A percentile compares a stretch with the other conserved stretches of the same genome.
phyloP scores from a whole-genome alignment of 2,888 invertebrate genomes.

The Dichetophora obliterata region DNA sequence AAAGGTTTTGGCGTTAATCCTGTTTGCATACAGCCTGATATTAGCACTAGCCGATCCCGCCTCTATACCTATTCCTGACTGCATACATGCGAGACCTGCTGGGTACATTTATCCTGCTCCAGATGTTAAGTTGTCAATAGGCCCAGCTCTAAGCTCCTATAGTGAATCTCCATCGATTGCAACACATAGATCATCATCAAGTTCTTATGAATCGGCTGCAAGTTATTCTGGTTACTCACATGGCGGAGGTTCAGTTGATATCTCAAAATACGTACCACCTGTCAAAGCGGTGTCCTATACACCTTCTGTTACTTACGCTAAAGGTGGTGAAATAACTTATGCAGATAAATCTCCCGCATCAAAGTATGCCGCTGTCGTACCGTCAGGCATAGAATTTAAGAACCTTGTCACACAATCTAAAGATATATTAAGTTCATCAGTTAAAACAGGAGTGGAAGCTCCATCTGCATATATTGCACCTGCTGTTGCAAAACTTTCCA shows the following conservation, averaged over 20 bases:
- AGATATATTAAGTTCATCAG: constrained; percentile 42
- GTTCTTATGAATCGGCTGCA: constrained; percentile 61
- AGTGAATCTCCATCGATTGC: constrained; percentile 62
- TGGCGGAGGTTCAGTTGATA: constrained; percentile 51
- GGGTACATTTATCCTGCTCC: constrained; percentile 74
- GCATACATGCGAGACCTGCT: constrained; percentile 59
- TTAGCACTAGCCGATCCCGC: constrained; percentile 59
- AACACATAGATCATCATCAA: constrained; percentile 60
- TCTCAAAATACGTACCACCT: constrained; percentile 59
- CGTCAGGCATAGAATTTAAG: constrained; percentile 73
- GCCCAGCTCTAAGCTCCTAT: constrained; percentile 61
- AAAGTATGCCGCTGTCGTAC: constrained; percentile 66
- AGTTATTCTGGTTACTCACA: constrained; percentile 61
- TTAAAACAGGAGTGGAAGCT: constrained; percentile 34
- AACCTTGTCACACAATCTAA: constrained; percentile 72
- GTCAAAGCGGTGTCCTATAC: constrained; percentile 56
- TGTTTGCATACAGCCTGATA: constrained; percentile 59
- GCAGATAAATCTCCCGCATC: constrained; percentile 68
- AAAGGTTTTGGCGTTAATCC: constrained; percentile 55
- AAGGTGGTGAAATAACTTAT: constrained; percentile 60
- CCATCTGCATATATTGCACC: constrained; percentile 61
- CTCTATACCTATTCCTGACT: constrained; percentile 60
- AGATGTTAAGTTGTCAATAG: constrained; percentile 71
- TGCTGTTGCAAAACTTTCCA: constrained; percentile 36
- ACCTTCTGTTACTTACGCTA: constrained; percentile 66